Conservation (phyloP, 1,140 invertebrate genomes). For the Fopius arisanus region DNA sequence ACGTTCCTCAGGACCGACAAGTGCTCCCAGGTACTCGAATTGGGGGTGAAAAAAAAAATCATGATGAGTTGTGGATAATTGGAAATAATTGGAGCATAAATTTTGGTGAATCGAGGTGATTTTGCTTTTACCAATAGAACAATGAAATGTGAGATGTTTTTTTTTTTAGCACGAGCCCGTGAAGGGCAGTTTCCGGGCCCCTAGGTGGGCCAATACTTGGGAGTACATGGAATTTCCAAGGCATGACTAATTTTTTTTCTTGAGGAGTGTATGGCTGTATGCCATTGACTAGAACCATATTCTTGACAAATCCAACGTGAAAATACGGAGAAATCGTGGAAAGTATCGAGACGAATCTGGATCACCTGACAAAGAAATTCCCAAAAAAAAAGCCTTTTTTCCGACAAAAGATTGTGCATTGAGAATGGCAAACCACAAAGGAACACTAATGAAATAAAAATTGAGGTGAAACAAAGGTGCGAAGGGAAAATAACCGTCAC, state of each 20-base stretch:
- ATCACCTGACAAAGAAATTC: constrained; percentile 16
- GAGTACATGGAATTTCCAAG: constrained; percentile 4
- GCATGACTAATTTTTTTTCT: constrained; percentile 20
- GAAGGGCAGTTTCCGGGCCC: not conserved
- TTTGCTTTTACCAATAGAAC: not conserved
- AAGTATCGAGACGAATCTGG: constrained; percentile 33
- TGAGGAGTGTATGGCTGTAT: not conserved
- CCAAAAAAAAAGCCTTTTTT: not conserved
- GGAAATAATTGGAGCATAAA: no score
- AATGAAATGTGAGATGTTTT: not conserved
- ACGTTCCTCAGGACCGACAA: not conserved
- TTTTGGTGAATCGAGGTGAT: no score
- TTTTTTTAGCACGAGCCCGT: not conserved
- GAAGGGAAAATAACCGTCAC: not conserved
- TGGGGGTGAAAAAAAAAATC: no score
- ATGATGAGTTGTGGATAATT: no score
- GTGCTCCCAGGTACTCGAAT: not conserved
- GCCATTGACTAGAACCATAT: constrained; percentile 14
- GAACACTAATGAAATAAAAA: not conserved
- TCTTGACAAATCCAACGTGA: constrained; percentile 22
- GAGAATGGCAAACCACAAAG: not conserved
- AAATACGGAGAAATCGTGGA: constrained; percentile 33
- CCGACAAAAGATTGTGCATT: not conserved
- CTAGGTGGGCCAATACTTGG: not conserved
- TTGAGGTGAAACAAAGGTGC: not conserved